Conservation (phyloP, 2,113 vertebrate genomes). For the Lynx canadensis region DNA sequence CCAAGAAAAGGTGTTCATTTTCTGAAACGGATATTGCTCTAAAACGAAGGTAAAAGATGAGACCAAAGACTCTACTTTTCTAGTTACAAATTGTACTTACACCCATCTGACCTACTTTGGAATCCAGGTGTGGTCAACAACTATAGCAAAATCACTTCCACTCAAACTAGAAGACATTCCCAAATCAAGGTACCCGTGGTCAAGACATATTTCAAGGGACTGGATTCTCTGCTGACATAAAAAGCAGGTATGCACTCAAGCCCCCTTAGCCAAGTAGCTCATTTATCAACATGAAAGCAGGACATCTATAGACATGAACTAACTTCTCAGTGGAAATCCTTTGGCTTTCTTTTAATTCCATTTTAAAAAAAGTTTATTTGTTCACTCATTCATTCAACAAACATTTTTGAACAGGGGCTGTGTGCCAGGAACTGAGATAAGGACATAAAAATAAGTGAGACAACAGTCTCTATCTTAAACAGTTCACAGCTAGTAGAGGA, state of each 20-base stretch:
- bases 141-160: neutral
- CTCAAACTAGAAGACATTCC: conserved; percentile 31
- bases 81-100: neutral
- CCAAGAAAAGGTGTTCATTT: conserved; percentile 10
- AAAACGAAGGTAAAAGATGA: conserved; percentile 7
- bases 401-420: neutral
- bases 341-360: neutral
- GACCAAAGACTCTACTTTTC: neutral
- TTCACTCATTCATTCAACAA: conserved; percentile 24
- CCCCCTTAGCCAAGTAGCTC: neutral
- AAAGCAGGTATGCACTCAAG: neutral
- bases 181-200: neutral
- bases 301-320: neutral
- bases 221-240: neutral
- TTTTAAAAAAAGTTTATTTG: neutral
- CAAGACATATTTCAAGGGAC: neutral
- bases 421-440: conserved; percentile 13
- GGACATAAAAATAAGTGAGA: conserved; percentile 5
- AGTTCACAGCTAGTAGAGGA: neutral
- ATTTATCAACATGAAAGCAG: neutral
- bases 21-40: neutral
- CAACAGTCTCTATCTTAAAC: neutral
- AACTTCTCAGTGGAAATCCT: neutral
- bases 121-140: neutral
- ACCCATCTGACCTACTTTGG: neutral